These are phyloP conservation scores for Aporophyla nigra DNA, from an alignment of 2,888 invertebrate species.

Conservation along the genomic window DNA sequence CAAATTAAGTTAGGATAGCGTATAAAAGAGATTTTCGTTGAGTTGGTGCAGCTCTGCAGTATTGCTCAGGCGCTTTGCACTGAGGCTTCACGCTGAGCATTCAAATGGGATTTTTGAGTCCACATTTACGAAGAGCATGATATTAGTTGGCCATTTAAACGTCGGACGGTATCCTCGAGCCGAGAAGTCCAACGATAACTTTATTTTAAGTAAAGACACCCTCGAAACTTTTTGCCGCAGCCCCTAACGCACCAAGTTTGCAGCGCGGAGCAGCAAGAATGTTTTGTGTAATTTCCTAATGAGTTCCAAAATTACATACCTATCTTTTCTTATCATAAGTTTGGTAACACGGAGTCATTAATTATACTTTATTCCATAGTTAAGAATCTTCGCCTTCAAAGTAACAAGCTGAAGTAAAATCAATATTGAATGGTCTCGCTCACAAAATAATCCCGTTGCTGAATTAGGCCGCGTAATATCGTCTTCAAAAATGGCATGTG, in stretches of 20 bases:
- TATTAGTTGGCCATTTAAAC: conserved; percentile 69
- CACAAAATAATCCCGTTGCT: conserved; percentile 35
- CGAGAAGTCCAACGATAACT: conserved; percentile 50
- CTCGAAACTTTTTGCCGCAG: conserved; percentile 49
- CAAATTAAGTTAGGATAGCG: conserved; percentile 65
- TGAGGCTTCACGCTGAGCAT: conserved; percentile 62
- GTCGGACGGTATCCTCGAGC: conserved; percentile 35
- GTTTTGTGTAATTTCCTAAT: conserved; percentile 53
- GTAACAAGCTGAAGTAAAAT: conserved; percentile 50
- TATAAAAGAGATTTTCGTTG: conserved; percentile 68
- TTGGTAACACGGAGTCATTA: conserved; percentile 45
- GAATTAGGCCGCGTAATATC: conserved; percentile 22
- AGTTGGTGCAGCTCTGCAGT: conserved; percentile 60
- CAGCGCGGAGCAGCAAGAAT: conserved; percentile 43
- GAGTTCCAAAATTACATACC: conserved; percentile 53
- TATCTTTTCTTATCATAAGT: conserved; percentile 51
- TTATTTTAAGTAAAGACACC: conserved; percentile 39
- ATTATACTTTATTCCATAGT: conserved; percentile 53
- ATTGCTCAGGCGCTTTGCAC: conserved; percentile 51
- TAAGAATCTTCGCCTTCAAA: conserved; percentile 45
- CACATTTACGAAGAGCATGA: conserved; percentile 60
- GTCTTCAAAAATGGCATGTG: conserved; percentile 42
- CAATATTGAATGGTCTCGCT: conserved; percentile 42
- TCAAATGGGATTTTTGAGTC: conserved; percentile 69
- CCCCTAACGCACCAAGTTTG: conserved; percentile 44